These are phyloP conservation scores for Carassius gibelio DNA, from an alignment of 2,113 vertebrate species.

Conservation along the genomic window DNA sequence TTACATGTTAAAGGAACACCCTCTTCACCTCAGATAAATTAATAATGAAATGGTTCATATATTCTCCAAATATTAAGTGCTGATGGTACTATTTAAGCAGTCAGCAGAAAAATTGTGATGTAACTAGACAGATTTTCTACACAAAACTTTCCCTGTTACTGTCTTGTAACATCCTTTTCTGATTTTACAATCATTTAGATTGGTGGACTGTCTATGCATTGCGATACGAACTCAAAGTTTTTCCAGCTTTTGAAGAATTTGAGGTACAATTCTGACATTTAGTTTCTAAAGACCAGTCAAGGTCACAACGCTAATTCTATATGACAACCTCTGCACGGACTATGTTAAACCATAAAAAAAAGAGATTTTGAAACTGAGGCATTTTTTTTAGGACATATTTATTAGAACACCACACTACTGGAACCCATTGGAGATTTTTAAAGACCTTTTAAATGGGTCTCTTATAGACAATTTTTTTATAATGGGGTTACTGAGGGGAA, in stretches of 20 bases:
- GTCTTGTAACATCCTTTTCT: constrained; percentile 10
- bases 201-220: background rate
- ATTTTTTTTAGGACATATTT: too few species aligned
- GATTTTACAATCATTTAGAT: background rate
- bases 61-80: background rate
- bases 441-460: background rate
- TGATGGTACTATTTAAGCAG: constrained; percentile 10
- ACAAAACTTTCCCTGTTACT: constrained; percentile 49
- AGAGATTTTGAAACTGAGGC: too few species aligned
- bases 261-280: background rate
- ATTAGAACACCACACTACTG: background rate
- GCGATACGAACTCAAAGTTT: background rate
- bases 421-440: background rate
- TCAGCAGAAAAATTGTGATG: constrained; percentile 25
- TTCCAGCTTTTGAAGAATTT: background rate
- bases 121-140: constrained; percentile 1
- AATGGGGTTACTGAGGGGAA: too few species aligned
- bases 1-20: background rate
- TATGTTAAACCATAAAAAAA: background rate
- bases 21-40: background rate
- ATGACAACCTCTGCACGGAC: constrained; percentile 4
- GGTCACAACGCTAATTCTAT: background rate
- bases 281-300: background rate
- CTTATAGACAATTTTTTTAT: too few species aligned
- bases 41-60: constrained; percentile 1